These are phyloP conservation scores for Amphiprion clarkii DNA, from an alignment of 2,797 vertebrate species.

Conservation along the genomic window DNA sequence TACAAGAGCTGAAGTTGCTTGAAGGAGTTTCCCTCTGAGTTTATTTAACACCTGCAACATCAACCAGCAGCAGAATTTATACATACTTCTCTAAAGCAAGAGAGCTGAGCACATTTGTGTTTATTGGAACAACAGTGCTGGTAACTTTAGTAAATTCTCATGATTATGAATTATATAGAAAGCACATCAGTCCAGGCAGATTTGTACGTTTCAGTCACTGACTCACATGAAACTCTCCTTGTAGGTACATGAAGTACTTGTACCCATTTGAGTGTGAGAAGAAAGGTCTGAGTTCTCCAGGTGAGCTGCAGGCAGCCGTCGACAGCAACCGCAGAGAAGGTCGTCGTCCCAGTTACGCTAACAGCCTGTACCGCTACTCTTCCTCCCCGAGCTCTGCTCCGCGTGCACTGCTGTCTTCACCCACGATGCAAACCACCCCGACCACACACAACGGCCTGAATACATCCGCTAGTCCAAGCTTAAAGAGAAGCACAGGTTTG, in stretches of 20 bases:
- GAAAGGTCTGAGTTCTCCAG: conserved; percentile 94
- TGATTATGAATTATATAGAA: too few species aligned
- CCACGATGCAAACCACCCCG: conserved; percentile 88
- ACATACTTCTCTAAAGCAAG: too few species aligned
- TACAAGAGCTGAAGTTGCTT: too few species aligned
- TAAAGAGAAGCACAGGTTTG: conserved; percentile 81
- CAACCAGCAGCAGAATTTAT: too few species aligned
- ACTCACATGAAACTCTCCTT: not conserved
- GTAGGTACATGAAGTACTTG: conserved; percentile 98
- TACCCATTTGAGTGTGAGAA: conserved; percentile 97
- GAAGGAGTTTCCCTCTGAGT: too few species aligned
- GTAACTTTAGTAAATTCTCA: too few species aligned
- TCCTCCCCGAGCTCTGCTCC: conserved; percentile 80
- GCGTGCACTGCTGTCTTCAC: conserved; percentile 87
- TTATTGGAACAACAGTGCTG: too few species aligned
- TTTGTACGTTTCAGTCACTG: not conserved
- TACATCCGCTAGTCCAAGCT: conserved; percentile 72
- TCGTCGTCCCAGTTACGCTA: conserved; percentile 94
- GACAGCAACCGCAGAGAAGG: conserved; percentile 96
- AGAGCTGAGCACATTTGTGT: too few species aligned
- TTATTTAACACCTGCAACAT: too few species aligned
- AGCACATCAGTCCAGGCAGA: too few species aligned
- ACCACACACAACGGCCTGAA: conserved; percentile 83
- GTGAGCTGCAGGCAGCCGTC: conserved; percentile 94
- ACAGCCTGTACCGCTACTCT: conserved; percentile 91